Evolutionary conservation across 37 sponge, comb jelly and placozoan species (phyloP).

Genomic region (Crambe crambe): DNA sequence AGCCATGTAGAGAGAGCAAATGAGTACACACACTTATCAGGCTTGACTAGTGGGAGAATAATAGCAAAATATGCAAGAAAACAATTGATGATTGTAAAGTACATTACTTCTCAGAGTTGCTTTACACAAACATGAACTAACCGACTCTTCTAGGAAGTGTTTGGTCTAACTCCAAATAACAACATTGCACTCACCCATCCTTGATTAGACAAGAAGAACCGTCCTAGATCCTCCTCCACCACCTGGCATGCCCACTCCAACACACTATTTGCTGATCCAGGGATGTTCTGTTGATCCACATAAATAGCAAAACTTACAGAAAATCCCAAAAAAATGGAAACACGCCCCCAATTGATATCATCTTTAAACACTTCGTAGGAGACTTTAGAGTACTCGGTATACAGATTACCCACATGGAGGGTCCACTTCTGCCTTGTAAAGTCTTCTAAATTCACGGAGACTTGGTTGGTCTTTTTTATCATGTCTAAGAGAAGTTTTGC

Average conservation of each 20-base stretch:
- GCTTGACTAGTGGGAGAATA: no score
- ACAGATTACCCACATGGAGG: slow-evolving; percentile 22
- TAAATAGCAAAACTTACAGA: slow-evolving; percentile 42
- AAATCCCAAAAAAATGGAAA: slow-evolving; percentile 52
- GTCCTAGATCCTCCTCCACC: slow-evolving; percentile 26
- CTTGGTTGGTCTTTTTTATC: neutral
- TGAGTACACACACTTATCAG: no score
- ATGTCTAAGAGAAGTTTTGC: neutral
- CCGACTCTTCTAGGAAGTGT: no score
- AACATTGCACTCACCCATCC: slow-evolving; percentile 69
- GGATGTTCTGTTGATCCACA: slow-evolving; percentile 16
- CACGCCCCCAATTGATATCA: slow-evolving; percentile 58
- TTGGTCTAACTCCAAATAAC: no score
- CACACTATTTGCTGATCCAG: slow-evolving; percentile 32
- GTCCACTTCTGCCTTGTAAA: neutral
- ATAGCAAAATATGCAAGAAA: no score
- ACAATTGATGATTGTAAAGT: no score
- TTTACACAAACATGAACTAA: no score
- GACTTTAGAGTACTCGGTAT: slow-evolving; percentile 36
- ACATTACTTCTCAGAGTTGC: no score
- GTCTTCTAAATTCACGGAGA: neutral
- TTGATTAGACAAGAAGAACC: slow-evolving; percentile 28
- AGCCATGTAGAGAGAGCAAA: no score
- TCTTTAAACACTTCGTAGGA: slow-evolving; percentile 28
- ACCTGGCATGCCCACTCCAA: slow-evolving; percentile 45